Base-by-base conservation (phyloP, 2,888 invertebrate species). In the Polymixis lichenea region DNA sequence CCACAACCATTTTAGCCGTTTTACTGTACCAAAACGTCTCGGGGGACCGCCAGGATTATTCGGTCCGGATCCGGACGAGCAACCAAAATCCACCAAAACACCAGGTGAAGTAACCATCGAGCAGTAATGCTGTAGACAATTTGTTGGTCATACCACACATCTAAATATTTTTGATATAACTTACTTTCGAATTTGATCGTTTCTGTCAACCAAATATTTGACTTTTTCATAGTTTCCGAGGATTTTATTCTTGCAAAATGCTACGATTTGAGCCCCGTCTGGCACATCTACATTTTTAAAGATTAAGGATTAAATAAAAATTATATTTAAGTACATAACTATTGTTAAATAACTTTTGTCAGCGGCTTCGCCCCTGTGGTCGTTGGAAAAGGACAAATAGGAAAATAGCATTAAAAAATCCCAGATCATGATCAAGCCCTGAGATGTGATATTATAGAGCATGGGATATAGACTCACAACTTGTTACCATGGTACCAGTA, bases 181-280 rank as follows among this genome's bases (percentile, higher is more conserved):
- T 80, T 91, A 96, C 91, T 89, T 92, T 85, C 97, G 92, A 15
- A 97, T 95, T 28, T 93, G 89, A 89, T 98, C 96, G 89, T 98
- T 98, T 81, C 97, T 96, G 49, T 97, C 96, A 0, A 98, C 97
- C 38, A 98, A 94, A 82, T 94, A 94, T 91, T 97, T 97, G 0
- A 98, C 96, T 56, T 93, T 94, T 89, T 98, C 97, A 78, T 97
- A 97, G 25, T 97, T 97, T 62, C 95, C 94, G 51, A 97, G 95
- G 72, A 99, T 97, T 90, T 97, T 97, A 4, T 98, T 97, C 88
- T 98, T 98, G 84, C 98, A 98, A 89, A 98, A 98, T 0, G 98
- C 97, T 11, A 98, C 97, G 46, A 98, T 97, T 91, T 98, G 97
- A 17, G 98, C 98, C 51, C 97, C 97, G 90, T 98, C 98, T 0